Percentiles rank a stretch among this genome's conserved stretches.
These are phyloP conservation scores for Diplodus puntazzo DNA, from an alignment of 2,797 vertebrate species.

Conservation along the genomic window DNA sequence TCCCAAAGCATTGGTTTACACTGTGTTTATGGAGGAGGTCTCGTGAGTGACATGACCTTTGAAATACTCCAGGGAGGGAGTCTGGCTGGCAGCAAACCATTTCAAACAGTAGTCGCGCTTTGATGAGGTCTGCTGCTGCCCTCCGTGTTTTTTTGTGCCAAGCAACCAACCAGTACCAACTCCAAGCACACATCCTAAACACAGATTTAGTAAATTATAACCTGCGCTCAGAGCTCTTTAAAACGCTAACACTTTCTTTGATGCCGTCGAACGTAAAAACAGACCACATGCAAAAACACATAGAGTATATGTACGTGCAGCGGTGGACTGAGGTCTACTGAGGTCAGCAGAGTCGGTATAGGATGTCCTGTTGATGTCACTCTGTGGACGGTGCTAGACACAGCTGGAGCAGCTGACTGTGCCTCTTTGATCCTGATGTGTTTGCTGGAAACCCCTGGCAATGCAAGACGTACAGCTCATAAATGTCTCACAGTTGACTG, in stretches of 20 bases:
- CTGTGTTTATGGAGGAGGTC: slow-evolving; percentile 36
- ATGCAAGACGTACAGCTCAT: background rate
- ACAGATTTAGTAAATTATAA: slow-evolving; percentile 70
- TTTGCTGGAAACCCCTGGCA: slow-evolving; percentile 29
- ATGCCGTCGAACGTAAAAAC: slow-evolving; percentile 60
- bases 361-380: slow-evolving; percentile 70
- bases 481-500: slow-evolving; percentile 4
- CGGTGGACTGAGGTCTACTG: slow-evolving; percentile 43
- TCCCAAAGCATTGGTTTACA: background rate
- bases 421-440: slow-evolving; percentile 47
- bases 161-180: slow-evolving; percentile 40
- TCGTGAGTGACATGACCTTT: slow-evolving; percentile 57
- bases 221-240: slow-evolving; percentile 53
- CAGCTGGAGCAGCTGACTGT: slow-evolving; percentile 53
- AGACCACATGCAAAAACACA: slow-evolving; percentile 37
- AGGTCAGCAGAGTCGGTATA: slow-evolving; percentile 59
- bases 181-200: slow-evolving; percentile 57
- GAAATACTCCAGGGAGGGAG: slow-evolving; percentile 53
- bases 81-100: slow-evolving; percentile 42
- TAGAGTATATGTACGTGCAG: slow-evolving; percentile 13
- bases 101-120: slow-evolving; percentile 66
- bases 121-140: slow-evolving; percentile 71
- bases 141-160: slow-evolving; percentile 62
- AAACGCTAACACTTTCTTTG: slow-evolving; percentile 70
- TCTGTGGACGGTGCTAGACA: slow-evolving; percentile 38